Evolutionary conservation across 1,140 invertebrate genomes (phyloP), one percentile per base, ranked within the genome.

Genomic region (Drosophila tsacasi): DNA sequence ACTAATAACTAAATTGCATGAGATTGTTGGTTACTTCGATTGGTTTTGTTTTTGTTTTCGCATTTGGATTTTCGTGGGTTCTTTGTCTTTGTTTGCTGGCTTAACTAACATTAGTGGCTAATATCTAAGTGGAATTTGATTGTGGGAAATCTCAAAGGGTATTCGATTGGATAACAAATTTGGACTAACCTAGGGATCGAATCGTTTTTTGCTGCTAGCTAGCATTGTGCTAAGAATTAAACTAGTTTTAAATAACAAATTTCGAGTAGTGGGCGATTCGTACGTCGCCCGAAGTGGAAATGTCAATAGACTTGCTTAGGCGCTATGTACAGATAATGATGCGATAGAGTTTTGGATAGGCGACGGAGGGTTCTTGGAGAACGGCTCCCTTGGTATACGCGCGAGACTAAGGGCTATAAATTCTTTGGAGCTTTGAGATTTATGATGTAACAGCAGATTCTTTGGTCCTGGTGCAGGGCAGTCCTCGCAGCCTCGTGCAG

Each of bases 391-490:
- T 79, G 65, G 66, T 81, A 79, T 76, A 81, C 65, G 62, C 63
- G 58, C 54, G 57, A 39, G 21, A 66, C 64, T 67, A 47, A 62
- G 42, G 42, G 25, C 65, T 76, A 79, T 57, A 63, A 82, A 68
- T 90, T 90, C 85, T 90, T 90, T 90, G 85, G 85, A 90, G 86
- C 79, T 85, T 47, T 86, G 82, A 91, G 82, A 90, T 91, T 82
- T 79, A 69, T 68, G 54, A 69, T 68, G 54, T 66, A 87, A 84
- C 74, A 90, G 79, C 73, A 89, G 76, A 58, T 76, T 90, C 85
- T 90, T 90, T 90, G 85, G 86, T 86, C 67, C 74, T 49, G 27
- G 50, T 67, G 15, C 49, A 40, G 50, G 60, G n/a, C 58, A 40
- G 37, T 23, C 37, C 49, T 27, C 13, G 40, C 23, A 13, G 6